Percentiles rank a stretch among this genome's conserved stretches.
phyloP scores from a whole-genome alignment of 2,113 vertebrate species.

The Lasiurus borealis region DNA sequence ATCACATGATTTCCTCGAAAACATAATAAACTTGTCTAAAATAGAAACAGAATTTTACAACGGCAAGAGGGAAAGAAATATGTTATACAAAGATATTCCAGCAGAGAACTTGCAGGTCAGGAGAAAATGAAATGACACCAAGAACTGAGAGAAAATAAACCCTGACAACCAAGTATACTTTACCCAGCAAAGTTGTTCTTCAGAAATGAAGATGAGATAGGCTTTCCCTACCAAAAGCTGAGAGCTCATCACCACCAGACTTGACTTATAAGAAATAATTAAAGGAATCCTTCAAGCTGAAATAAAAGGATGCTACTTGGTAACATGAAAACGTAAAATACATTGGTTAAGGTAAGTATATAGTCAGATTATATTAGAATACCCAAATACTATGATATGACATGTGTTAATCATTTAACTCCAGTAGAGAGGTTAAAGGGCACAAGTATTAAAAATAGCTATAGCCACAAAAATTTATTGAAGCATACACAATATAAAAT shows the following conservation, averaged over 20 bases:
- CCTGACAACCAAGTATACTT: neutral
- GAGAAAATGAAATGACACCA: neutral
- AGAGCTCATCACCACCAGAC: neutral
- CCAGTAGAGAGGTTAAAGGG: neutral
- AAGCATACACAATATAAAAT: neutral
- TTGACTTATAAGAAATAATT: neutral
- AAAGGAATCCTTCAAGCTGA: neutral
- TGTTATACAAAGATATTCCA: neutral
- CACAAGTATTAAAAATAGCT: neutral
- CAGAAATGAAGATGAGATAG: neutral
- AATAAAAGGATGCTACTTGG: neutral
- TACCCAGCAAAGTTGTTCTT: neutral
- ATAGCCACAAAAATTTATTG: neutral
- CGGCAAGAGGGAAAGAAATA: neutral
- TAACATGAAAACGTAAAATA: neutral
- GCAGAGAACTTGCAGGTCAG: neutral
- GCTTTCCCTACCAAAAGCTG: neutral
- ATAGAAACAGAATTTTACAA: neutral
- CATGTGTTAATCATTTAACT: neutral
- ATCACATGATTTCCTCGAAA: neutral
- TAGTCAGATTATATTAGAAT: neutral
- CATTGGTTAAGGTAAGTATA: neutral
- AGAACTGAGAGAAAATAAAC: neutral
- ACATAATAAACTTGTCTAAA: neutral
- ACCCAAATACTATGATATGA: neutral